A percentile compares a stretch with the other conserved stretches of the same genome.
Conservation (phyloP, 2,113 vertebrate species). For the Xenus cinereus region DNA sequence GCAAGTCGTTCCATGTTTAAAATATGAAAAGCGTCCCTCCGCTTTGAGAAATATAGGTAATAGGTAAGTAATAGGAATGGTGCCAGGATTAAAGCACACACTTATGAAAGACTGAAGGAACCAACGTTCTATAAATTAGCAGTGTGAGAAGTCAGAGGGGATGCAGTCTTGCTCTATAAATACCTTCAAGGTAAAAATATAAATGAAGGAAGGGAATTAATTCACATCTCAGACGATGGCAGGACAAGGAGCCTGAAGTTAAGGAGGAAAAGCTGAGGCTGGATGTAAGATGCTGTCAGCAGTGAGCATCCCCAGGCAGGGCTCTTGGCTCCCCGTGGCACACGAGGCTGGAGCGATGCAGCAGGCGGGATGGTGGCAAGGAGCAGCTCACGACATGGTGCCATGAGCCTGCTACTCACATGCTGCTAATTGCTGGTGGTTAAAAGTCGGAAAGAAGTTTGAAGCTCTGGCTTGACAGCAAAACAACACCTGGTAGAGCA, state of each 20-base stretch:
- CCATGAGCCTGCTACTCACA: background rate
- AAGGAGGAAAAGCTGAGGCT: background rate
- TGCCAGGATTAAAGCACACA: background rate
- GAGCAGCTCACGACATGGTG: background rate
- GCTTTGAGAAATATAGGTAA: background rate
- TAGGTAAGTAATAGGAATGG: background rate
- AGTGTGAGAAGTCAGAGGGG: conserved; percentile 28
- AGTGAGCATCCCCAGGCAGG: background rate
- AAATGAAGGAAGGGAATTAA: conserved; percentile 65
- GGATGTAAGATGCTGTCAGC: background rate
- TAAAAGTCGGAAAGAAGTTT: background rate
- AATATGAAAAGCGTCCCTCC: background rate
- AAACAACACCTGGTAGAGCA: background rate
- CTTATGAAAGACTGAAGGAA: conserved; percentile 24
- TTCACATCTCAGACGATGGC: conserved; percentile 38
- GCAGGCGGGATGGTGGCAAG: rapidly evolving
- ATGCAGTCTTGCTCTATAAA: conserved; percentile 53
- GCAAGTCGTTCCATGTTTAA: background rate
- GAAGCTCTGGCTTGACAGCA: background rate
- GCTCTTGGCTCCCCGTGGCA: background rate
- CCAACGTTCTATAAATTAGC: conserved; percentile 24
- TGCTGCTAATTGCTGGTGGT: background rate
- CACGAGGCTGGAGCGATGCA: background rate
- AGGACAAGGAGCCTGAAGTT: conserved; percentile 30
- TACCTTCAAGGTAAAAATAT: conserved; percentile 60